These are phyloP conservation scores for Anser cygnoides DNA, from an alignment of 2,113 vertebrate genomes.

Conservation along the genomic window DNA sequence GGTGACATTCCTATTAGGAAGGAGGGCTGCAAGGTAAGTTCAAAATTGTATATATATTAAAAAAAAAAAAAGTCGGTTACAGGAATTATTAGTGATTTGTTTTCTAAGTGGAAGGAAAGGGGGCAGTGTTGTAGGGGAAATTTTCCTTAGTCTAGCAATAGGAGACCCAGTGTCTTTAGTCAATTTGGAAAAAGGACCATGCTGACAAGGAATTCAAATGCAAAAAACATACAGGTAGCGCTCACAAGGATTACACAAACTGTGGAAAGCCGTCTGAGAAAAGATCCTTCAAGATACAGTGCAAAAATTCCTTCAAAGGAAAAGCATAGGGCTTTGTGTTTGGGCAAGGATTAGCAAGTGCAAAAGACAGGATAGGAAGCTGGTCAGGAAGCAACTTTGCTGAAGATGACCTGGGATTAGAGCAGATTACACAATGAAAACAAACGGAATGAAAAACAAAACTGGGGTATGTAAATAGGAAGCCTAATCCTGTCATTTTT, in stretches of 20 bases:
- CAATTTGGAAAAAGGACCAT: background rate
- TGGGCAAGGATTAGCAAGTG: background rate
- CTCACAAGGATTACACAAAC: background rate
- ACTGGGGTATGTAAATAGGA: background rate
- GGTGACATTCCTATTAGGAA: background rate
- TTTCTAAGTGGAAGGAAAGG: background rate
- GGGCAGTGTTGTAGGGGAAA: background rate
- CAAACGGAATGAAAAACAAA: background rate
- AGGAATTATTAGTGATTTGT: background rate
- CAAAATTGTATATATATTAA: accelerated
- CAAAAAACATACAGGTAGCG: background rate
- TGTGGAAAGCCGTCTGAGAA: background rate
- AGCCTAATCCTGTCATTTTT: background rate
- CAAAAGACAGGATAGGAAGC: background rate
- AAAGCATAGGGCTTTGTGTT: accelerated
- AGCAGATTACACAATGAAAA: background rate
- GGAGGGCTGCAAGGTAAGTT: background rate
- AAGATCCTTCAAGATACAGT: background rate
- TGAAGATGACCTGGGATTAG: background rate
- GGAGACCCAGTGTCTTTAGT: background rate
- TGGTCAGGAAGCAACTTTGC: background rate
- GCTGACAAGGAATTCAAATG: background rate
- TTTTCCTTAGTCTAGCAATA: background rate
- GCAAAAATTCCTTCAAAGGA: background rate
- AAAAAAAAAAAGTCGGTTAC: background rate